phyloP scores from a whole-genome alignment of 2,888 invertebrate genomes.

The Marasmarcha lunaedactyla region DNA sequence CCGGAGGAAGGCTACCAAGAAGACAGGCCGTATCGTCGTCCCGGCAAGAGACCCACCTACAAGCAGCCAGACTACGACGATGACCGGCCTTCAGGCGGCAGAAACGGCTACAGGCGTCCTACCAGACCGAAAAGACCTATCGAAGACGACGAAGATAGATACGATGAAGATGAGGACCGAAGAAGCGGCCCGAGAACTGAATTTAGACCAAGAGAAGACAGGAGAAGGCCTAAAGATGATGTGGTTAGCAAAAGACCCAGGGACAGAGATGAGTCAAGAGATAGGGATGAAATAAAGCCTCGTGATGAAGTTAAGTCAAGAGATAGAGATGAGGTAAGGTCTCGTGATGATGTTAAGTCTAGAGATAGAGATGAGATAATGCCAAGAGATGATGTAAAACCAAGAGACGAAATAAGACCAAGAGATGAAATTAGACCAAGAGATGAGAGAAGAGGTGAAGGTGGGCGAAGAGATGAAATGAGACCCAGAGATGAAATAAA shows the following conservation, averaged over 20 bases:
- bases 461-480: slow-evolving; percentile 24
- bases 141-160: slow-evolving; percentile 40
- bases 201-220: slow-evolving; percentile 15
- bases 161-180: slow-evolving; percentile 23
- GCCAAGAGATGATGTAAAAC: slow-evolving; percentile 17
- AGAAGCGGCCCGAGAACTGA: slow-evolving; percentile 22
- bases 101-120: slow-evolving; percentile 29
- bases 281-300: slow-evolving; percentile 15
- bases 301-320: slow-evolving; percentile 20
- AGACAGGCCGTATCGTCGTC: not conserved
- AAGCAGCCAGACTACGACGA: slow-evolving; percentile 34
- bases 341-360: slow-evolving; percentile 21
- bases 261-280: slow-evolving; percentile 14
- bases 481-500: slow-evolving; percentile 18
- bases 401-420: slow-evolving; percentile 17
- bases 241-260: slow-evolving; percentile 16
- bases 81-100: slow-evolving; percentile 25
- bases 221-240: slow-evolving; percentile 23
- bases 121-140: slow-evolving; percentile 21
- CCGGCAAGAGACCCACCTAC: not conserved
- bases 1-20: slow-evolving; percentile 30
- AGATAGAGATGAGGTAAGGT: slow-evolving; percentile 21
- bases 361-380: slow-evolving; percentile 21
- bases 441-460: slow-evolving; percentile 24
- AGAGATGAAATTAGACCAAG: slow-evolving; percentile 22